phyloP scores from a whole-genome alignment of 1,140 invertebrate species.

The Brachionus angularis region DNA sequence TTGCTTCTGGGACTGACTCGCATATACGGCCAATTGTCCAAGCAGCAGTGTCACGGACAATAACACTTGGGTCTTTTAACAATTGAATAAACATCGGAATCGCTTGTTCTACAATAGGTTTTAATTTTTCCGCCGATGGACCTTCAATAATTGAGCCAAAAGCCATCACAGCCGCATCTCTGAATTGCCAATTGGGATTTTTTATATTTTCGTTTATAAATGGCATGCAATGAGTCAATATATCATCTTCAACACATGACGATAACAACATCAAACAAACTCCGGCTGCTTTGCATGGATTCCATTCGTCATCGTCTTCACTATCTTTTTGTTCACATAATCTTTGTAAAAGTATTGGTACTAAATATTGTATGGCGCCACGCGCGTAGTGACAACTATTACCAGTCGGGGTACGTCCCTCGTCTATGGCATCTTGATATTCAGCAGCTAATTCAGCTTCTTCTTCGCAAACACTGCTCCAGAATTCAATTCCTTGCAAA shows the following conservation, averaged over 20 bases:
- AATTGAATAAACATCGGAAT: conserved; percentile 88
- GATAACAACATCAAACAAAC: conserved; percentile 98
- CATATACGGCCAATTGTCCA: conserved; percentile 97
- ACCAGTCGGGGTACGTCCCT: conserved; percentile 73
- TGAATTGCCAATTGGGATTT: conserved; percentile 82
- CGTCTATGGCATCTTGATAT: conserved; percentile 61
- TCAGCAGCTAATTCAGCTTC: conserved; percentile 67
- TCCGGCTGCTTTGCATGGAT: conserved; percentile 95
- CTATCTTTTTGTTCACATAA: conserved; percentile 78
- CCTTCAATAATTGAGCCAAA: conserved; percentile 95
- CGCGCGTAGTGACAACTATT: conserved; percentile 86
- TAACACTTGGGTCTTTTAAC: conserved; percentile 85
- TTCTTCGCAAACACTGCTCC: conserved; percentile 99
- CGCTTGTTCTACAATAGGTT: conserved; percentile 88
- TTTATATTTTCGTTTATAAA: conserved; percentile 94
- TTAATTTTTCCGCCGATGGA: conserved; percentile 76
- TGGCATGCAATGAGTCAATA: conserved; percentile 90
- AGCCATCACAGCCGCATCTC: conserved; percentile 96
- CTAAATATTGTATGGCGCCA: conserved; percentile 87
- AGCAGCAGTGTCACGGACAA: conserved; percentile 90
- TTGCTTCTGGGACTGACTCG: conserved; percentile 91
- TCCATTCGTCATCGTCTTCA: conserved; percentile 99
- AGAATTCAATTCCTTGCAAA: conserved; percentile 98
- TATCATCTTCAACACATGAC: conserved; percentile 92
- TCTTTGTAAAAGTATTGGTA: conserved; percentile 86